Percentiles rank a stretch among this genome's conserved stretches.
Evolutionary conservation across 1,140 invertebrate genomes (phyloP).

Genomic region (Ceratina australensis): DNA sequence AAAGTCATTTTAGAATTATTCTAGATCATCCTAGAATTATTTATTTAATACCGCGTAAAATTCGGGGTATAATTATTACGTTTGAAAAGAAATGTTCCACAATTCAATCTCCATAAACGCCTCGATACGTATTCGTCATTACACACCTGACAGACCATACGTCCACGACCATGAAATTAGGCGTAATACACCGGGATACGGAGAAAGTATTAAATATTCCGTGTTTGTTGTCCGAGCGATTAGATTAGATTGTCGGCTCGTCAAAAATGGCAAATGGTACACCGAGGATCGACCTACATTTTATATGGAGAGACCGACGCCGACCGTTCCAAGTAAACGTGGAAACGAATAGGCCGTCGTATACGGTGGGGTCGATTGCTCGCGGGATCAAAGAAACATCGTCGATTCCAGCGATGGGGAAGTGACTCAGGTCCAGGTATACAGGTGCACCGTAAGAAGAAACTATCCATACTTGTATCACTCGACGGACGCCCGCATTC

Average conservation of each 20-base stretch:
- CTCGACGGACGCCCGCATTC: conserved; percentile 14
- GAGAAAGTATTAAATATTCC: conserved; percentile 13
- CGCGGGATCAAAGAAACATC: neutral
- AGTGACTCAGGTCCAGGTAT: conserved; percentile 3
- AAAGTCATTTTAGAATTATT: too few relatives aligned
- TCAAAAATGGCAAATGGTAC: neutral
- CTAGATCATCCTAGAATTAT: too few relatives aligned
- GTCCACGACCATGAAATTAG: conserved; percentile 25
- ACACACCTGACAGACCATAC: neutral
- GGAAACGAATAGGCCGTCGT: neutral
- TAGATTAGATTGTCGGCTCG: conserved; percentile 6
- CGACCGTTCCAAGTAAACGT: neutral
- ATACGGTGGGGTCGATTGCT: conserved; percentile 1
- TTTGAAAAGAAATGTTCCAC: too few relatives aligned
- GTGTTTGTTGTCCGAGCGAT: neutral
- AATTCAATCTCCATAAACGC: neutral
- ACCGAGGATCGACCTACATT: conserved; percentile 18
- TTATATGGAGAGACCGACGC: too few relatives aligned
- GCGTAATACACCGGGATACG: neutral
- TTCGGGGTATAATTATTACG: neutral
- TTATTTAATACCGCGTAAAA: too few relatives aligned
- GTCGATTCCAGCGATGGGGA: conserved; percentile 14
- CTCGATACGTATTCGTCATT: neutral
- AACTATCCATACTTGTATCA: conserved; percentile 1
- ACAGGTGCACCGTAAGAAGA: neutral